These are phyloP conservation scores for Rhagologus leucostigma DNA, from an alignment of 2,113 vertebrate species.

Conservation along the genomic window DNA sequence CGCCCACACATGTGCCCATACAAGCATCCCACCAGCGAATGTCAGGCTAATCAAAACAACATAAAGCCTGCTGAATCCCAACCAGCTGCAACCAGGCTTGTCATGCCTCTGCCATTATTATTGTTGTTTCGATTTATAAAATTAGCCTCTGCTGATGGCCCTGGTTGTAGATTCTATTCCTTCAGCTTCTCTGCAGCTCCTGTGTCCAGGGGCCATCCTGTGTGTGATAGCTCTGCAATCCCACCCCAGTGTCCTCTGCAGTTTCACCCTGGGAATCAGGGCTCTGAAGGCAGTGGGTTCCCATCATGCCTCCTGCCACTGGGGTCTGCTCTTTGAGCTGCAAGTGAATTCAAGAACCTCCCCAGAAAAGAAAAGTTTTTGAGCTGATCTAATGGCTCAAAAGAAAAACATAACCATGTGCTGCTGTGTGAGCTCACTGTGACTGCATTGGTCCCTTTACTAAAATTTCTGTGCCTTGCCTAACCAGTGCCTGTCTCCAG, in stretches of 20 bases:
- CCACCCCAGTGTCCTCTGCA: accelerated
- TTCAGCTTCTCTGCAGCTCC: not conserved
- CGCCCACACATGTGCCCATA: not conserved
- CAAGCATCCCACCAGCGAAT: not conserved
- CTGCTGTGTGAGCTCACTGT: not conserved
- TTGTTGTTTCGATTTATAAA: not conserved
- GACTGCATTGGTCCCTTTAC: accelerated
- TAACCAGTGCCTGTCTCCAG: not conserved
- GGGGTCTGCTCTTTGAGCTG: not conserved
- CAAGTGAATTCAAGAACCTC: not conserved
- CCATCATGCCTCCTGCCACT: not conserved
- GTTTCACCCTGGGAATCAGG: accelerated
- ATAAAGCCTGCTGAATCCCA: not conserved
- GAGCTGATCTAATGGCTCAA: not conserved
- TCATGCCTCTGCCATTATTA: not conserved
- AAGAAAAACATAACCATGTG: not conserved
- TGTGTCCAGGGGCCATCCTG: accelerated
- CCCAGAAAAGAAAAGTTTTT: not conserved
- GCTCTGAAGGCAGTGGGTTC: not conserved
- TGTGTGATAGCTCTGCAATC: accelerated
- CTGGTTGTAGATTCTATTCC: not conserved
- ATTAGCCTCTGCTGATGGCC: not conserved
- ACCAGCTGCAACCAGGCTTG: not conserved
- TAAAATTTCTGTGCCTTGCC: not conserved
- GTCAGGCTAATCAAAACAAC: slow-evolving; percentile 21